Percentiles rank a stretch among this genome's conserved stretches.
phyloP scores from a whole-genome alignment of 2,797 vertebrate genomes.

The Brachymystax lenok region DNA sequence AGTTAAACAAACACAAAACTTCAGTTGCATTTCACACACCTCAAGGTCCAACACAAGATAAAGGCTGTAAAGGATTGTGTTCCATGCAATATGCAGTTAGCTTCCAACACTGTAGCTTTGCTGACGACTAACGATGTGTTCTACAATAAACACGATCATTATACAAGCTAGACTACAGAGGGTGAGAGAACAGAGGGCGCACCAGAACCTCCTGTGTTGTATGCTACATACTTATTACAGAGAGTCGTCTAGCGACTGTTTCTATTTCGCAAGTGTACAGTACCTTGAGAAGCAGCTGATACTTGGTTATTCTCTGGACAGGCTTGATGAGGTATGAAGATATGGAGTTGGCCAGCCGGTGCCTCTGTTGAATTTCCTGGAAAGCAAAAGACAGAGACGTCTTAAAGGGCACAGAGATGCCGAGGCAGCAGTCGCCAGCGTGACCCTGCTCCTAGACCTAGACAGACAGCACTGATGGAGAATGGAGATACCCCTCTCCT shows the following conservation, averaged over 20 bases:
- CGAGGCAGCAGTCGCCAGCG: neutral
- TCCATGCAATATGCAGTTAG: neutral
- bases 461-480: neutral
- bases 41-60: neutral
- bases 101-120: neutral
- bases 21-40: neutral
- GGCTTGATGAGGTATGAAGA: slow-evolving; percentile 99
- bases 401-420: neutral
- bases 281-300: slow-evolving; percentile 97
- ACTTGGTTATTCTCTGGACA: slow-evolving; percentile 98
- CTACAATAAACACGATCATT: neutral
- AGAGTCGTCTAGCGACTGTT: neutral
- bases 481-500: neutral
- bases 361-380: slow-evolving; percentile 96
- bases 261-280: neutral
- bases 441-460: neutral
- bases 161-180: neutral
- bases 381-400: neutral
- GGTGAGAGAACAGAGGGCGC: neutral
- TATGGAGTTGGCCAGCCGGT: slow-evolving; percentile 95
- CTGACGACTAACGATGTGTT: neutral
- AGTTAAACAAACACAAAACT: neutral
- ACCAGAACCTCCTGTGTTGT: neutral
- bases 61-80: neutral
- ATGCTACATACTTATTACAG: neutral